Conservation (phyloP, 1,140 invertebrate species). For the Helicoverpa zea region DNA sequence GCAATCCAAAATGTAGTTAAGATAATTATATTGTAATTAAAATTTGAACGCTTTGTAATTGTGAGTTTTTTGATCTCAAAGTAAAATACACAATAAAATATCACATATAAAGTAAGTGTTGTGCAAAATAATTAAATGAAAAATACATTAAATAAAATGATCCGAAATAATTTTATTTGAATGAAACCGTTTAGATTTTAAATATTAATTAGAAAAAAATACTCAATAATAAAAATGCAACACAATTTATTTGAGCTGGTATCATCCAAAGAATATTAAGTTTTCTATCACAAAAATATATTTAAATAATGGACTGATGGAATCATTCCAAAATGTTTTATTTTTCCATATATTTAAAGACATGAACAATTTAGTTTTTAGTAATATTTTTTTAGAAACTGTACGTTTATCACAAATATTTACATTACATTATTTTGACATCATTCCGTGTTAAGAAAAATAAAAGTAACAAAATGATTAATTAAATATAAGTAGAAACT, state of each 20-base stretch:
- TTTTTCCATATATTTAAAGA: slow-evolving; percentile 32
- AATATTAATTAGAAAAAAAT: background rate
- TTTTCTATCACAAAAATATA: slow-evolving; percentile 22
- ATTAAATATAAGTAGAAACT: background rate
- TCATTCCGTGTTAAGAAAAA: slow-evolving; percentile 30
- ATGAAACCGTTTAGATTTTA: background rate
- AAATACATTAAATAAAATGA: background rate
- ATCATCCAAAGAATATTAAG: slow-evolving; percentile 23
- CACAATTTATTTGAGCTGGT: slow-evolving; percentile 33
- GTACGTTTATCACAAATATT: background rate
- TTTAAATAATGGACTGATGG: slow-evolving; percentile 55
- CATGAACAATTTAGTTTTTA: slow-evolving; percentile 28
- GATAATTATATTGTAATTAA: slow-evolving; percentile 31
- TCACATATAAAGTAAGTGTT: slow-evolving; percentile 4
- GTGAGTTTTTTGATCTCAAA: slow-evolving; percentile 68
- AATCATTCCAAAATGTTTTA: slow-evolving; percentile 58
- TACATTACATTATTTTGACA: background rate
- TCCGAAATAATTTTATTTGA: background rate
- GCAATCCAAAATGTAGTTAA: slow-evolving; percentile 20
- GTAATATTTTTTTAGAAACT: slow-evolving; percentile 1
- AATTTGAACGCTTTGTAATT: slow-evolving; percentile 57
- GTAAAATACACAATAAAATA: slow-evolving; percentile 47
- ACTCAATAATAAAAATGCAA: slow-evolving; percentile 6
- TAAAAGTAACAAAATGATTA: background rate
- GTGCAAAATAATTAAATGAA: background rate